Percentiles rank a stretch among this genome's conserved stretches.
Conservation (phyloP, 53 echinoderm and acorn worm genomes). For the Arbacia lixula region DNA sequence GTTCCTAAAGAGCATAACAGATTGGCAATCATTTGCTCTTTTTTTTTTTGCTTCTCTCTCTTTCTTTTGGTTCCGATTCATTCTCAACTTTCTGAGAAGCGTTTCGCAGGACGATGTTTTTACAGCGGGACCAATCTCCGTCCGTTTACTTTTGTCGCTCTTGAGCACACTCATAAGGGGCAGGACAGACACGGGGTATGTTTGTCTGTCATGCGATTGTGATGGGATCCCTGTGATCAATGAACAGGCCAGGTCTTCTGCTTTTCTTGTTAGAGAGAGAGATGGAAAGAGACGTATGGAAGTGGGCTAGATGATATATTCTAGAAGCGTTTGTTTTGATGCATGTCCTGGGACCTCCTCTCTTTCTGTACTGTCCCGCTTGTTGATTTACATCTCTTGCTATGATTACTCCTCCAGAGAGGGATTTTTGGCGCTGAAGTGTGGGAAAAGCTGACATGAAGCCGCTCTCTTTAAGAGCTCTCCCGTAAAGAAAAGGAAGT, state of each 20-base stretch:
- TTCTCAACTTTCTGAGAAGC: not conserved
- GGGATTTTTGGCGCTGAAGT: not conserved
- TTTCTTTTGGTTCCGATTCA: too few species aligned
- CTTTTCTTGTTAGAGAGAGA: constrained; percentile 10
- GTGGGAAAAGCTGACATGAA: constrained; percentile 46
- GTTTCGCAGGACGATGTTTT: constrained; percentile 20
- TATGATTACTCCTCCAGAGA: constrained; percentile 23
- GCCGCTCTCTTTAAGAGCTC: constrained; percentile 3
- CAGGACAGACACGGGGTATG: too few species aligned
- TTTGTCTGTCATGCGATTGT: too few species aligned
- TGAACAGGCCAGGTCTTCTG: too few species aligned
- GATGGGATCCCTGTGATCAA: too few species aligned
- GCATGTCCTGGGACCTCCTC: constrained; percentile 11
- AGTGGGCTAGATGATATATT: not conserved
- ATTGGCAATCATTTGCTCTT: constrained; percentile 15
- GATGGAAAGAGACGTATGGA: not conserved
- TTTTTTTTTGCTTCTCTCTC: too few species aligned
- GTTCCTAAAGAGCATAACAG: not conserved
- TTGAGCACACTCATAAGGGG: constrained; percentile 2
- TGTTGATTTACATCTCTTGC: not conserved
- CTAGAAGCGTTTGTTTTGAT: constrained; percentile 22
- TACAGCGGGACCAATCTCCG: not conserved
- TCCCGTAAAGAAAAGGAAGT: not conserved
- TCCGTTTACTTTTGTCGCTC: constrained; percentile 30
- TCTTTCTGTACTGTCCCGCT: not conserved